These are phyloP conservation scores for Melieria omissa DNA, from an alignment of 2,888 invertebrate genomes.

Conservation along the genomic window DNA sequence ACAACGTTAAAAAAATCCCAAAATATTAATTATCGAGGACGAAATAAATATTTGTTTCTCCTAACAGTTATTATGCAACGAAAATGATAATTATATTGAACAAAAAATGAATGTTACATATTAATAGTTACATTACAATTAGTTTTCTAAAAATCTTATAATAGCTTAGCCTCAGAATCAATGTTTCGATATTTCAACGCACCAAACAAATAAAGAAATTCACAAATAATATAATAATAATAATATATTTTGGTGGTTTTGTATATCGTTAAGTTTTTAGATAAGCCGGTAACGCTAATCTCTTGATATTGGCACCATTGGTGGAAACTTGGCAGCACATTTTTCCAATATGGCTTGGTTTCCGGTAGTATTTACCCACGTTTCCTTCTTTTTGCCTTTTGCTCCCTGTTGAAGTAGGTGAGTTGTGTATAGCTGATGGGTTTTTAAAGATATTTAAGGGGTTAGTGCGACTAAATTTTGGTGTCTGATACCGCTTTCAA, in stretches of 20 bases:
- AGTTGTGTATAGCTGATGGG: constrained; percentile 31
- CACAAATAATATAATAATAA: too few relatives aligned
- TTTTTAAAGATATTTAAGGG: not conserved
- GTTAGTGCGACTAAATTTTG: not conserved
- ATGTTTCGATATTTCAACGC: too few relatives aligned
- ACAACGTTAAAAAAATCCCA: too few relatives aligned
- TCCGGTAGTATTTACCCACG: not conserved
- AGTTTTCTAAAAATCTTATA: too few relatives aligned
- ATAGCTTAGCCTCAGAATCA: too few relatives aligned
- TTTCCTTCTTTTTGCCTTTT: constrained; percentile 51
- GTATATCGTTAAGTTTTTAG: not conserved
- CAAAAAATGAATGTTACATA: too few relatives aligned
- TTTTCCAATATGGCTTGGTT: not conserved
- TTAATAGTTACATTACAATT: too few relatives aligned
- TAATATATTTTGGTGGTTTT: not conserved
- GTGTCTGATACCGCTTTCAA: not conserved
- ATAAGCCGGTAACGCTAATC: not conserved
- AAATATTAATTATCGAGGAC: too few relatives aligned
- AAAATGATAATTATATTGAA: too few relatives aligned
- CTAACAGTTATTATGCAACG: too few relatives aligned
- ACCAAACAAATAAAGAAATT: too few relatives aligned
- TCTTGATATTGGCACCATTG: not conserved
- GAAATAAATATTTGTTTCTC: too few relatives aligned
- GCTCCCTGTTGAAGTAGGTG: constrained; percentile 48
- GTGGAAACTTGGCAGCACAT: not conserved